phyloP scores from a whole-genome alignment of 2,113 vertebrate genomes.

The Aegotheles bennettii region DNA sequence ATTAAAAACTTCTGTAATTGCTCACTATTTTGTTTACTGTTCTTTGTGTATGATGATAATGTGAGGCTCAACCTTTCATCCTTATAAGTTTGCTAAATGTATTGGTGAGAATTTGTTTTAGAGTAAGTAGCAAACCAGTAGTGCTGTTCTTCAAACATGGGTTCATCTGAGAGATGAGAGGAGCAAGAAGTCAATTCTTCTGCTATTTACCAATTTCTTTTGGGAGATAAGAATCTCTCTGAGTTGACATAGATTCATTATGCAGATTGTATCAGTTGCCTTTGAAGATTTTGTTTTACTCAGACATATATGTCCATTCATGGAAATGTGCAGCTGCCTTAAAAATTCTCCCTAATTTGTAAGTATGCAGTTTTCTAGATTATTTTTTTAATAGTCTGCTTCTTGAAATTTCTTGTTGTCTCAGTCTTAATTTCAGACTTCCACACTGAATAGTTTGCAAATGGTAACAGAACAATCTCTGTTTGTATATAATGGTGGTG shows the following conservation, averaged over 20 bases:
- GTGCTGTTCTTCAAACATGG: neutral
- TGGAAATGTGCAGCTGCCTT: neutral
- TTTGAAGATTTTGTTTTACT: neutral
- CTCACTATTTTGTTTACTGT: neutral
- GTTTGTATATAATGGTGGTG: neutral
- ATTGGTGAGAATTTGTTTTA: neutral
- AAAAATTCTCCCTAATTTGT: neutral
- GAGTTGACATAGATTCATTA: conserved; percentile 51
- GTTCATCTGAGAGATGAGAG: conserved; percentile 6
- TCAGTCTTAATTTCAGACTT: neutral
- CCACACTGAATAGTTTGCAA: neutral
- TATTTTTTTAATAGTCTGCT: neutral
- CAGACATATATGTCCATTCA: neutral
- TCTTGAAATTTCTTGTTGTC: neutral
- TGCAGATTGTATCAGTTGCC: conserved; percentile 32
- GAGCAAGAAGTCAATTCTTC: conserved; percentile 38
- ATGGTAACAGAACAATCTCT: neutral
- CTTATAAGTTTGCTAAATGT: neutral
- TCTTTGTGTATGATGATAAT: neutral
- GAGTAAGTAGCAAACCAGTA: neutral
- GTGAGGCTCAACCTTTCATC: neutral
- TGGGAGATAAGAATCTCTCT: conserved; percentile 36
- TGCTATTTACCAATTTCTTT: conserved; percentile 55
- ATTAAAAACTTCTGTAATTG: neutral
- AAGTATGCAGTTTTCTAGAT: neutral